These are phyloP conservation scores for Prionace glauca DNA, from an alignment of 2,797 vertebrate species.

Conservation along the genomic window DNA sequence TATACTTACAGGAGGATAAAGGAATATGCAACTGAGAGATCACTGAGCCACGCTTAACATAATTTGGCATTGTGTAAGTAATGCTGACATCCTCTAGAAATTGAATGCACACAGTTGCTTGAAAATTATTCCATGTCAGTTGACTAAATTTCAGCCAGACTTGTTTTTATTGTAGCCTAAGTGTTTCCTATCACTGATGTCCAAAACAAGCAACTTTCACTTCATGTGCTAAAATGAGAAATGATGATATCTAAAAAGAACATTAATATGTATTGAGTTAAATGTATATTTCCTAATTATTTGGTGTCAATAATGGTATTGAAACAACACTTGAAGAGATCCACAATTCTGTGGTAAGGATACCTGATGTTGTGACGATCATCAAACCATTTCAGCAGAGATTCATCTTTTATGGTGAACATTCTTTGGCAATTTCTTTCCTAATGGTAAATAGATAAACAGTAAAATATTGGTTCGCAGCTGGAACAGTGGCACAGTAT, in stretches of 20 bases:
- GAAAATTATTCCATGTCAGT: background rate
- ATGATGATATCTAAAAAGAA: background rate
- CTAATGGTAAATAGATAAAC: background rate
- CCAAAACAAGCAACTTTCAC: background rate
- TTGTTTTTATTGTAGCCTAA: background rate
- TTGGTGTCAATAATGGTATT: background rate
- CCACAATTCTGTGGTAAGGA: background rate
- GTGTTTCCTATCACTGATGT: background rate
- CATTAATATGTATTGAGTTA: background rate
- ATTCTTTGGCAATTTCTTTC: background rate
- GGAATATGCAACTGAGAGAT: background rate
- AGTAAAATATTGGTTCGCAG: background rate
- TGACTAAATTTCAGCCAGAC: background rate
- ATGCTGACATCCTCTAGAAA: background rate
- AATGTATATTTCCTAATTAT: background rate
- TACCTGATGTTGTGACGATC: background rate
- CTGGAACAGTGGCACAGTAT: no score
- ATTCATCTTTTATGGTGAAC: background rate
- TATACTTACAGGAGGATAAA: background rate
- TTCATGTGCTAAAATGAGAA: background rate
- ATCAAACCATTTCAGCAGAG: background rate
- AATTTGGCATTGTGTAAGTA: background rate
- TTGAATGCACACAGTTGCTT: background rate
- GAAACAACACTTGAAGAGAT: background rate
- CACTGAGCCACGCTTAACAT: background rate